phyloP scores from a whole-genome alignment of 2,797 vertebrate species.

The Cyprinella venusta region DNA sequence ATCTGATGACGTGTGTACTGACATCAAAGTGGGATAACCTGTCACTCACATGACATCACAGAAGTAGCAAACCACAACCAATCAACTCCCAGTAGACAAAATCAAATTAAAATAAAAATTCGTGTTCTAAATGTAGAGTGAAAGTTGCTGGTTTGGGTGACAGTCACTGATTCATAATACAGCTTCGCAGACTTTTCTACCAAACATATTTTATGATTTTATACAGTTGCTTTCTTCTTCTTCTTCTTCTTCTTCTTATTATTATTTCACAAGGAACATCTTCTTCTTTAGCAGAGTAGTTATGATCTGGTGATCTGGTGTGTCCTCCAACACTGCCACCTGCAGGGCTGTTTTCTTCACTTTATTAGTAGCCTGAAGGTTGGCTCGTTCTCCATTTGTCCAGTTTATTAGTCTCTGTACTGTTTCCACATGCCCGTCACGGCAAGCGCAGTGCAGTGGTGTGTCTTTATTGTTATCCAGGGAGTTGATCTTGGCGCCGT shows the following conservation, averaged over 20 bases:
- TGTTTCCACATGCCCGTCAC: slow-evolving; percentile 66
- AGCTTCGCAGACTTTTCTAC: not conserved
- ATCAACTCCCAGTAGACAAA: not conserved
- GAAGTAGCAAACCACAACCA: too few species aligned
- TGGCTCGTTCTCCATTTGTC: slow-evolving; percentile 67
- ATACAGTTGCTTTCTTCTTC: too few species aligned
- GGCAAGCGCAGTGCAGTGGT: slow-evolving; percentile 78
- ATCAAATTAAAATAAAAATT: not conserved
- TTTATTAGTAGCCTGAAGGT: slow-evolving; percentile 76
- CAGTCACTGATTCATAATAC: not conserved
- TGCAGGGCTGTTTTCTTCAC: slow-evolving; percentile 80
- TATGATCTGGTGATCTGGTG: slow-evolving; percentile 71
- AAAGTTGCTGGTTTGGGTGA: not conserved
- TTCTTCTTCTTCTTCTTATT: not conserved
- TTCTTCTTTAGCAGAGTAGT: slow-evolving; percentile 78
- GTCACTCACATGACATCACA: too few species aligned
- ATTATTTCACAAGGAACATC: slow-evolving; percentile 79
- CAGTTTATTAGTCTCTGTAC: slow-evolving; percentile 70
- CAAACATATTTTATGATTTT: not conserved
- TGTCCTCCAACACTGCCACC: slow-evolving; percentile 70
- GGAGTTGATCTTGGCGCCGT: slow-evolving; percentile 75
- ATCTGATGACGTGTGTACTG: too few species aligned
- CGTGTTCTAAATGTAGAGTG: not conserved
- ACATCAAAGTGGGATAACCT: too few species aligned
- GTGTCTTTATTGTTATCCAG: slow-evolving; percentile 80